These are phyloP conservation scores for Synaphobranchus kaupii DNA, from an alignment of 2,797 vertebrate species.

Conservation along the genomic window DNA sequence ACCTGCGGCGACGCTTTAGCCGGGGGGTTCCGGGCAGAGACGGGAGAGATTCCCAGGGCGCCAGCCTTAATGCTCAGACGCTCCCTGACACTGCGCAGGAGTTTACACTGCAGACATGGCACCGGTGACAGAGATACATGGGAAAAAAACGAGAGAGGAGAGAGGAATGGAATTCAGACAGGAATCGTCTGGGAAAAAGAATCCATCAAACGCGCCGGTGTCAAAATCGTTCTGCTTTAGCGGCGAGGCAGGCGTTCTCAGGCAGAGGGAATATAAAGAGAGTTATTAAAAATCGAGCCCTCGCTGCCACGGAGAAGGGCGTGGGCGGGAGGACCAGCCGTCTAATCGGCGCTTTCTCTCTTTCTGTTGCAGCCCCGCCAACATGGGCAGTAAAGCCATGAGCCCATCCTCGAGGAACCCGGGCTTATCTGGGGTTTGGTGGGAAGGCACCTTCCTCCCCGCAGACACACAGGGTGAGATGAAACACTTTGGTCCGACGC, in stretches of 20 bases:
- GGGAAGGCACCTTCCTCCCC: background rate
- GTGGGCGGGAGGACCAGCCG: background rate
- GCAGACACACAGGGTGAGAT: background rate
- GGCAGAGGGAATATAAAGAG: background rate
- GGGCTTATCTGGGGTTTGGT: background rate
- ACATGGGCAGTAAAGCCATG: background rate
- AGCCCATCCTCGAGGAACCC: background rate
- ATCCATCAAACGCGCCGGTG: background rate
- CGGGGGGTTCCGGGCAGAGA: background rate
- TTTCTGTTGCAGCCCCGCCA: background rate
- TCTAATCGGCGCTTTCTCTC: background rate
- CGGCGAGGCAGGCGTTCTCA: background rate
- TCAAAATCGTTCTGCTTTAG: background rate
- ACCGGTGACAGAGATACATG: background rate
- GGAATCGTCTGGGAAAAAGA: background rate
- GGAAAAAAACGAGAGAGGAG: background rate
- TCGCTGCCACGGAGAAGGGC: background rate
- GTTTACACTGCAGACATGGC: background rate
- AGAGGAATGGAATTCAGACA: background rate
- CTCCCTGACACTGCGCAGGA: background rate
- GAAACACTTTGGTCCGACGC: background rate
- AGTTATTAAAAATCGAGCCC: slow-evolving; percentile 12
- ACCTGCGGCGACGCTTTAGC: background rate
- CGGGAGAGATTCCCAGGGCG: background rate
- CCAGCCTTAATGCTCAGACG: background rate